A percentile compares a stretch with the other conserved stretches of the same genome.
Conservation (phyloP, 2,888 invertebrate genomes). For the Cybosia mesomella region DNA sequence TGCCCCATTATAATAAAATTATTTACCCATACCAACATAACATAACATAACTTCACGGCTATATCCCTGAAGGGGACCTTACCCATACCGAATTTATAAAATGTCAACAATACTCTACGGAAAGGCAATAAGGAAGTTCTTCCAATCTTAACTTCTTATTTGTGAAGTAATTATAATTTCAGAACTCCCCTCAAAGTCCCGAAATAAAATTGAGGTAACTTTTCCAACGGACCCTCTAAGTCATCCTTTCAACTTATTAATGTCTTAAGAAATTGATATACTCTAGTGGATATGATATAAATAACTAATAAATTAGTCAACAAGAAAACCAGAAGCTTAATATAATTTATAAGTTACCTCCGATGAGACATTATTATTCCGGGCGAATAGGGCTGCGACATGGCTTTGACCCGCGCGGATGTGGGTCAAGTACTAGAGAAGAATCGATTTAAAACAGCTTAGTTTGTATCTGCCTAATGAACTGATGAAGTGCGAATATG, state of each 20-base stretch:
- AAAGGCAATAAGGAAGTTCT: neutral
- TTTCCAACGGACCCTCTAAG: neutral
- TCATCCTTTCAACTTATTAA: neutral
- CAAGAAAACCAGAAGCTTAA: constrained; percentile 20
- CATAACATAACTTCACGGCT: no score
- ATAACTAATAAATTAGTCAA: neutral
- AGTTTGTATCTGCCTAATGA: constrained; percentile 37
- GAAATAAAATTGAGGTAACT: neutral
- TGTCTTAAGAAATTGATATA: neutral
- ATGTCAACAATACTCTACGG: neutral
- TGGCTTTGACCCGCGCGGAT: constrained; percentile 78
- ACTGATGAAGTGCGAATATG: constrained; percentile 39
- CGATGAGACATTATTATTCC: constrained; percentile 57
- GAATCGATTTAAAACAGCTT: constrained; percentile 73
- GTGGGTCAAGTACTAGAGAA: constrained; percentile 73
- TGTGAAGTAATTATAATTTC: neutral
- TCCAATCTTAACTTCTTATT: neutral
- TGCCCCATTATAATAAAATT: no score
- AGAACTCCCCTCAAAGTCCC: neutral
- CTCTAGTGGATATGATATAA: neutral
- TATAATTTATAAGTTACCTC: constrained; percentile 32
- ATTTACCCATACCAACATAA: no score
- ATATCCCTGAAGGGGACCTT: no score
- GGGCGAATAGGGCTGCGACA: constrained; percentile 61
- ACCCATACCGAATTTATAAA: neutral